phyloP scores from a whole-genome alignment of 2,888 invertebrate genomes.

The Trichogramma evanescens region DNA sequence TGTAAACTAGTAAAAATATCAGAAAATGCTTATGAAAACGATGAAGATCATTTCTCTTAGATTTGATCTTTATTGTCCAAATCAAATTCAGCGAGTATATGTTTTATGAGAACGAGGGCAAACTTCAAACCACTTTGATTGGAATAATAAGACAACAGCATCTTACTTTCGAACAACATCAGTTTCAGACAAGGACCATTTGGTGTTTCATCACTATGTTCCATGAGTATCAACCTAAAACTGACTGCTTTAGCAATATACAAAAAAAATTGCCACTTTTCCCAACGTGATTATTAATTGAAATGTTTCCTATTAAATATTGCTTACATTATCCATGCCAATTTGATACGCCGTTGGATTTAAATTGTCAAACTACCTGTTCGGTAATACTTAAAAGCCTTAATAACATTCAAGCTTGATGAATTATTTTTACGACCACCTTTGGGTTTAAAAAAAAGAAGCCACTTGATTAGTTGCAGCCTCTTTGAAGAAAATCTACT shows the following conservation, averaged over 20 bases:
- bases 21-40: constrained; percentile 3
- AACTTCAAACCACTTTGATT: constrained; percentile 6
- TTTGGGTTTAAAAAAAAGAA: constrained; percentile 14
- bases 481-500: constrained; percentile 14
- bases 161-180: constrained; percentile 6
- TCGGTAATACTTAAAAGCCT: constrained; percentile 15
- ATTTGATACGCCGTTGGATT: constrained; percentile 45
- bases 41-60: constrained; percentile 11
- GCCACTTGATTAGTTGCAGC: constrained; percentile 19
- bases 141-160: constrained; percentile 10
- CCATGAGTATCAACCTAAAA: constrained; percentile 11
- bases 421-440: constrained; percentile 19
- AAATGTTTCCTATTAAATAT: constrained; percentile 38
- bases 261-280: not conserved
- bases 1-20: constrained; percentile 2
- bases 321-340: constrained; percentile 43
- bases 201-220: constrained; percentile 11
- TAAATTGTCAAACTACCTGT: constrained; percentile 25
- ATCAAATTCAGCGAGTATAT: not conserved
- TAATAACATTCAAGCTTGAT: constrained; percentile 23
- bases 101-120: constrained; percentile 3
- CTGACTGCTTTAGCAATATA: constrained; percentile 19
- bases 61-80: constrained; percentile 5
- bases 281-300: constrained; percentile 31
- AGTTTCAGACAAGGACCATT: constrained; percentile 5